A percentile compares a stretch with the other conserved stretches of the same genome.
Conservation (phyloP, 2,888 invertebrate species). For the Ecliptopera silaceata region DNA sequence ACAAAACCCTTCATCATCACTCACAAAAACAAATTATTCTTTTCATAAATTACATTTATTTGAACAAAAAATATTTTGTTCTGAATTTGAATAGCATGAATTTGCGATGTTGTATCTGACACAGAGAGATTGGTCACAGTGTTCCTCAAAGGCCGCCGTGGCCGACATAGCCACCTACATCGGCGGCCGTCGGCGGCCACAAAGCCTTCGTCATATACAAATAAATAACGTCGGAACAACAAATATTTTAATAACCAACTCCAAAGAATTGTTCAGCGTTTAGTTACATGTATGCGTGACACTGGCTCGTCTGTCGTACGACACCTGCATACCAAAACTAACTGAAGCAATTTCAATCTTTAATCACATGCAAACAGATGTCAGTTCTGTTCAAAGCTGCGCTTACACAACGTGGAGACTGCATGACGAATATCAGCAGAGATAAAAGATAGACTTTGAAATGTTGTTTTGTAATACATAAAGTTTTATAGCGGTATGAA, state of each 20-base stretch:
- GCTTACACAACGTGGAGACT: conserved; percentile 45
- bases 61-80: conserved; percentile 40
- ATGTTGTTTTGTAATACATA: conserved; percentile 68
- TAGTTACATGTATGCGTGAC: conserved; percentile 66
- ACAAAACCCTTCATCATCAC: conserved; percentile 19
- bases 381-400: conserved; percentile 24
- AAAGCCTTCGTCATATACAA: conserved; percentile 76
- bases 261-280: conserved; percentile 75
- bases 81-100: conserved; percentile 48
- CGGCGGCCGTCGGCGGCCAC: conserved; percentile 66
- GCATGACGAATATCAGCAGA: conserved; percentile 70
- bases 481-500: conserved; percentile 71
- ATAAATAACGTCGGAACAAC: conserved; percentile 80
- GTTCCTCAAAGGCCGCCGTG: conserved; percentile 60
- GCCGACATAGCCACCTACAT: conserved; percentile 59
- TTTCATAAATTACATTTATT: conserved; percentile 37
- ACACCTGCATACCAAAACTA: conserved; percentile 53
- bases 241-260: conserved; percentile 82
- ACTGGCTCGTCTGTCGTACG: conserved; percentile 55
- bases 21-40: conserved; percentile 28
- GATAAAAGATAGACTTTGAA: conserved; percentile 61
- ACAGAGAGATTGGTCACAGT: conserved; percentile 72
- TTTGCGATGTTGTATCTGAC: conserved; percentile 71
- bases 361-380: conserved; percentile 29
- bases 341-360: conserved; percentile 33